Evolutionary conservation across 2,888 invertebrate genomes (phyloP), one percentile per base, ranked within the genome.

Genomic region (Pemphredon lugubris): DNA sequence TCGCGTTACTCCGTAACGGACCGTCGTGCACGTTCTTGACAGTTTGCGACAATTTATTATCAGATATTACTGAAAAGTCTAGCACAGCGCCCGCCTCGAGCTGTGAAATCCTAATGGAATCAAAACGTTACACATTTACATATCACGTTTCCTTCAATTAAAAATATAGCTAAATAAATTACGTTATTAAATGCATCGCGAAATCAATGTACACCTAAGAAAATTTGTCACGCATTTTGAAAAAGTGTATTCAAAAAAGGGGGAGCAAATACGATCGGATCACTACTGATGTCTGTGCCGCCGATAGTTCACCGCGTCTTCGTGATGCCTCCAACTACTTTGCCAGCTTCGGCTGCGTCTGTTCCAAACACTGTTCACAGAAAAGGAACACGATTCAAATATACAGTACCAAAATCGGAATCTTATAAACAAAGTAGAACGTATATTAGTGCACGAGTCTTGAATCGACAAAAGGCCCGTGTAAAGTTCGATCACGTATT

Each of bases 271-370:
- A 73, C 51, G 45, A 40, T 64, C 53, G 54, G 11, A 71, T 83
- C 77, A 82, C 66, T 82, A 79, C 55, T 86, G 86, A 64, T 89
- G 88, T 73, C 87, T 86, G 75, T 87, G 87, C 58, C 86, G 83
- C 37, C 87, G 84, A 3, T 73, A 75, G 63, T 79, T 85, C 20
- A 69, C 57, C 42, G 76, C 50, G 57, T 87, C 85, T 58, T 86
- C 84, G 51, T 86, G 84, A 71, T 86, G 85, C 60, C 86, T 81
- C 83, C 83, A 85, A 64, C 71, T 86, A 60, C 83, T 87, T 57
- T 88, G 88, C 88, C 88, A 88, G 77, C 87, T 89, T 76, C 88
- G 84, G 68, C 83, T 88, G 48, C 88, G 85, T 68, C 88, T 84
- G 71, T 85, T 88, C 87, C 87, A 88, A 42, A 79, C 77, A 60